Evolutionary conservation across 2,888 invertebrate species (phyloP).

Genomic region (Cerastoderma edule): DNA sequence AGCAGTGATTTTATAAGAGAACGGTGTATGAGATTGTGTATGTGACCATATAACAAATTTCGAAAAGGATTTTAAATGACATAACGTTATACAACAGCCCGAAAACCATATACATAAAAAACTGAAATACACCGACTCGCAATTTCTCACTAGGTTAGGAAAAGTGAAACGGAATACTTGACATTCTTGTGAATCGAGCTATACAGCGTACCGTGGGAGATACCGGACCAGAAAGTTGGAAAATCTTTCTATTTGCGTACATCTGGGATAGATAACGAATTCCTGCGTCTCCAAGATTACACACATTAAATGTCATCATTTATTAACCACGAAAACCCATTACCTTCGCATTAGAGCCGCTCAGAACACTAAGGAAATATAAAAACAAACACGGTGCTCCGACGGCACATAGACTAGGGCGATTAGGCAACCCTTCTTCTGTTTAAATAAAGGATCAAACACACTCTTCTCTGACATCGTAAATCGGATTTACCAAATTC

Average conservation of each 20-base stretch:
- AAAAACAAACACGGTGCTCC: slow-evolving; percentile 4
- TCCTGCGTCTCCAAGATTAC: slow-evolving; percentile 19
- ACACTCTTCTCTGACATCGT: slow-evolving; percentile 12
- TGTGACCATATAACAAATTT: too few species aligned
- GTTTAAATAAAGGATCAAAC: slow-evolving; percentile 46
- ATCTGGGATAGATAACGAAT: slow-evolving; percentile 11
- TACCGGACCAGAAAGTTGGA: background rate
- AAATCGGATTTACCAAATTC: slow-evolving; percentile 21
- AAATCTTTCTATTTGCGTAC: slow-evolving; percentile 17
- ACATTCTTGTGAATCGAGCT: background rate
- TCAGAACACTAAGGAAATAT: slow-evolving; percentile 4
- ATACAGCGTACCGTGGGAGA: background rate
- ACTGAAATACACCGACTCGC: too few species aligned
- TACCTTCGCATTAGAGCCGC: slow-evolving; percentile 19
- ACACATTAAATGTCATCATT: slow-evolving; percentile 23
- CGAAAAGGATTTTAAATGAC: too few species aligned
- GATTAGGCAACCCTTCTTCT: slow-evolving; percentile 37
- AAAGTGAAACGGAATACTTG: slow-evolving; percentile 17
- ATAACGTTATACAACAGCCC: too few species aligned
- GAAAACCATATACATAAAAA: too few species aligned
- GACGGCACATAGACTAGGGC: slow-evolving; percentile 1
- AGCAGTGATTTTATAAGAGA: too few species aligned
- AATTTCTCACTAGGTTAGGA: too few species aligned
- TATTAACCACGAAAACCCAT: slow-evolving; percentile 28
- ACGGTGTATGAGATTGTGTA: too few species aligned